phyloP scores from a whole-genome alignment of 2,797 vertebrate species.

The Taenioides sp. region DNA sequence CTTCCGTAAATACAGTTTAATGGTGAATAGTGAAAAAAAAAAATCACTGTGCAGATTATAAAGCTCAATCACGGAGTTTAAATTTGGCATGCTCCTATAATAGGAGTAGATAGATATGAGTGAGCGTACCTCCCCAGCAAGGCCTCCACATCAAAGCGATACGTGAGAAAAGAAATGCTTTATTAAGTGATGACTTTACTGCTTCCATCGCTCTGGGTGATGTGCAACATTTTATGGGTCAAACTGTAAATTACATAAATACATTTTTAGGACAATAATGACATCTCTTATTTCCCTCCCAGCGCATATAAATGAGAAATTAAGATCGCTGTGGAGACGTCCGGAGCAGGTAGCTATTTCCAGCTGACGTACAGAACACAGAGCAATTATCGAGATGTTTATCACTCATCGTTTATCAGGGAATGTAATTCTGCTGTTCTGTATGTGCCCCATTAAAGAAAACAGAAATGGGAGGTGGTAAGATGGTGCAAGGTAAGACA shows the following conservation, averaged over 20 bases:
- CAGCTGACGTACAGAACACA: conserved; percentile 22
- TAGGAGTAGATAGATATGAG: conserved; percentile 30
- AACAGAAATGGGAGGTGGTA: background rate
- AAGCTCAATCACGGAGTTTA: conserved; percentile 14
- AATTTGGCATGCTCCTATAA: conserved; percentile 23
- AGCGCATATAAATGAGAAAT: conserved; percentile 51
- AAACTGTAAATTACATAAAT: conserved; percentile 60
- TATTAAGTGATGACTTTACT: conserved; percentile 39
- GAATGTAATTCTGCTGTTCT: conserved; percentile 34
- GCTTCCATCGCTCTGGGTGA: conserved; percentile 34
- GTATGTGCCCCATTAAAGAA: conserved; percentile 46
- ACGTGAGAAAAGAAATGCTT: conserved; percentile 35
- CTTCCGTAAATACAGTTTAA: background rate
- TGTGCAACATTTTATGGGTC: conserved; percentile 42
- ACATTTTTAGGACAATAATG: conserved; percentile 43
- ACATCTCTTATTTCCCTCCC: conserved; percentile 44
- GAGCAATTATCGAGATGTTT: conserved; percentile 59
- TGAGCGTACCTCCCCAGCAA: conserved; percentile 19
- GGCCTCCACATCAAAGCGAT: conserved; percentile 47
- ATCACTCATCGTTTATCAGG: conserved; percentile 51
- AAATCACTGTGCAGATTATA: conserved; percentile 2
- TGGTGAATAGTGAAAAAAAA: background rate
- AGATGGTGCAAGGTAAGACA: background rate
- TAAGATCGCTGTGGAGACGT: conserved; percentile 38
- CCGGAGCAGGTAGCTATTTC: conserved; percentile 48